Evolutionary conservation across 2,113 vertebrate species (phyloP), one percentile per base, ranked within the genome.

Genomic region (Xyliphius kryptos): DNA sequence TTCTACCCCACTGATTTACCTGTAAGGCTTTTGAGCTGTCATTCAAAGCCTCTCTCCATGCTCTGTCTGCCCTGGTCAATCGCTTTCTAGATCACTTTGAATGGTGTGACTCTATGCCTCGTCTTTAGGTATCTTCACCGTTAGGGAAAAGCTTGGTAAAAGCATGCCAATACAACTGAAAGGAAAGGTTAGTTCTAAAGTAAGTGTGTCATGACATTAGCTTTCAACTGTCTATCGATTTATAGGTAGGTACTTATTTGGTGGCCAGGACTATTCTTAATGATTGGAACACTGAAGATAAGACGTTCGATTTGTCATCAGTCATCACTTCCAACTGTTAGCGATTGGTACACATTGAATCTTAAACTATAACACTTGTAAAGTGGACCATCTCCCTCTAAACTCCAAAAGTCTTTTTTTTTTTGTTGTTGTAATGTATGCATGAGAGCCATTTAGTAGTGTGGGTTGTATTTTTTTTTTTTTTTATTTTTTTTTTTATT

Each of bases 41-140:
- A 46, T 38, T 61, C 58, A 61, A 60, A 47, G 36, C 59, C 22
- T 52, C 65, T 67, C 51, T 48, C 60, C 47, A 61, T 56, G 19
- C 37, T 50, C 15, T 22, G 26, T 61, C 51, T 56, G 50, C 36
- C 10, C 36, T 68, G 58, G 59, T 63, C 67, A 69, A 36, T 63
- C 59, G 48, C 66, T 59, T 15, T 37, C 36, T 40, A 15, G 3
- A 46, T 46, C 14, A 46, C 43, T 46, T n/a, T 20, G 21, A 14
- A 20, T 59, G 21, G 41, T 59, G 6, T 32, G 21, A n/a, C 51
- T 26, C 51, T 50, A 4, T 46, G 56, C 1, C 15, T 8, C 19
- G 22, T 44, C 44, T 43, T 26, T 21, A 66, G 16, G 2, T 40
- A 46, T 59, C 32, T 32, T 56, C 17, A 22, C 60, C 49, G 57